Conservation (phyloP, 2,888 invertebrate genomes). For the Cataglyphis cursor region DNA sequence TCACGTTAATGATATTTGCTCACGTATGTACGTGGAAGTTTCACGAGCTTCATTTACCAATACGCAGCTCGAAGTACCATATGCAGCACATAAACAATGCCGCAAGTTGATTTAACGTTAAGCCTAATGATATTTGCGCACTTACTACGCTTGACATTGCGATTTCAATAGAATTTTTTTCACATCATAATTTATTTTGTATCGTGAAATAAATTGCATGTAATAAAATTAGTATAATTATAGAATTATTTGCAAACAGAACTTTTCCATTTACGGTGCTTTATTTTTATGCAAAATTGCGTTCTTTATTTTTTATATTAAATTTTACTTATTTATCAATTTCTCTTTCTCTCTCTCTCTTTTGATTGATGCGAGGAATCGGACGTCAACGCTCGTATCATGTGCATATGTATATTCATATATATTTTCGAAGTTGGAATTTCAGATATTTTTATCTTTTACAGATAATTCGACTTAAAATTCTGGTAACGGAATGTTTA, state of each 20-base stretch:
- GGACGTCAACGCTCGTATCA: neutral
- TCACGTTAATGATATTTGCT: conserved; percentile 54
- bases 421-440: neutral
- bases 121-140: conserved; percentile 58
- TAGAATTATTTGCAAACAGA: neutral
- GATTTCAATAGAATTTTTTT: conserved; percentile 7
- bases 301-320: neutral
- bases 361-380: neutral
- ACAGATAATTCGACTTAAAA: conserved; percentile 4
- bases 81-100: conserved; percentile 57
- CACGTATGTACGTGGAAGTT: conserved; percentile 46
- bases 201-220: neutral
- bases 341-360: neutral
- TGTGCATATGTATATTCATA: neutral
- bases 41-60: conserved; percentile 55
- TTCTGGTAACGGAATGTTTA: neutral
- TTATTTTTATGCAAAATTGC: neutral
- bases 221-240: neutral
- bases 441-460: conserved; percentile 24
- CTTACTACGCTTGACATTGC: neutral
- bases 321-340: conserved; percentile 26
- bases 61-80: conserved; percentile 21
- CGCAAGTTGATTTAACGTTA: conserved; percentile 57
- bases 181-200: neutral
- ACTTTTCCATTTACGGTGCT: neutral